Conservation (phyloP, 2,113 vertebrate species). For the Centrocercus urophasianus region DNA sequence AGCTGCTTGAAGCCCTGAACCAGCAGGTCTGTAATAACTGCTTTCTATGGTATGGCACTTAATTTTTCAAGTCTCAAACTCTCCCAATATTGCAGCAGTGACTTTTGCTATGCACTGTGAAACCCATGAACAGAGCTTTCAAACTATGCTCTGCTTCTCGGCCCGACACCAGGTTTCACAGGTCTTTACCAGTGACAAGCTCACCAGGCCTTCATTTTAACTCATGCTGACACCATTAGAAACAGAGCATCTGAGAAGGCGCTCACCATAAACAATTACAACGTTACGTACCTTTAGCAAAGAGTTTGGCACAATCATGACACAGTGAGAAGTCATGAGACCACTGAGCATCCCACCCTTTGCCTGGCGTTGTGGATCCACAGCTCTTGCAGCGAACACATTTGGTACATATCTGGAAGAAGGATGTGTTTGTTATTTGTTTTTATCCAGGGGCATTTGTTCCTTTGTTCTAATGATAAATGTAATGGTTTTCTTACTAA, state of each 20-base stretch:
- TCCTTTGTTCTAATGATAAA: not conserved
- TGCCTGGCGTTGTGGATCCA: slow-evolving; percentile 96
- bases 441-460: not conserved
- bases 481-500: not conserved
- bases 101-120: not conserved
- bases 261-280: not conserved
- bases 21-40: not conserved
- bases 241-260: not conserved
- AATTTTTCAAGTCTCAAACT: not conserved
- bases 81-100: not conserved
- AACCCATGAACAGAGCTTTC: not conserved
- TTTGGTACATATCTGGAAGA: slow-evolving; percentile 92
- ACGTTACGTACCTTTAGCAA: slow-evolving; percentile 89
- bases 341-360: slow-evolving; percentile 98
- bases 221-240: not conserved
- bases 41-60: accelerated
- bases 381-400: slow-evolving; percentile 98
- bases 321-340: slow-evolving; percentile 98
- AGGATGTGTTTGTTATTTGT: not conserved
- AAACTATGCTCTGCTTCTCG: accelerated
- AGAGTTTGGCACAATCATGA: slow-evolving; percentile 98
- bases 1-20: not conserved
- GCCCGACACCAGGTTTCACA: not conserved
- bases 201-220: not conserved
- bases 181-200: accelerated